Evolutionary conservation across 2,113 vertebrate species (phyloP), one percentile per base, ranked within the genome.

Genomic region (Serranochromis macrocephalus): DNA sequence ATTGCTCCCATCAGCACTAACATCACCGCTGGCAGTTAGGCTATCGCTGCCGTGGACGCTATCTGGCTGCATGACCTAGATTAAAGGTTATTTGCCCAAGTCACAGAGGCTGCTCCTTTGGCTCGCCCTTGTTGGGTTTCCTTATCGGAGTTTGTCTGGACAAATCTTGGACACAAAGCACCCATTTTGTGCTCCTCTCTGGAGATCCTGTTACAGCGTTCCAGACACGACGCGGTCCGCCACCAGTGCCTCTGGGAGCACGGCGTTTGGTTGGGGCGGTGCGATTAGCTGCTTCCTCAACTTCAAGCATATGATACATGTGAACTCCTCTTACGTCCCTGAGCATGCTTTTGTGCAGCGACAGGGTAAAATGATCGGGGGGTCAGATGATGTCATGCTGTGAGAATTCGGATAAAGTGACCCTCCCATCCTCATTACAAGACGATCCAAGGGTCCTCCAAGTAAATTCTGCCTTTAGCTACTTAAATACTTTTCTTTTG

Each of bases 171-270:
- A 94, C 91, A 96, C 95, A 96, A 95, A 93, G 93, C 92, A 26
- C 92, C 93, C 94, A 95, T 96, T 96, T 96, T 95, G 91, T 92
- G 92, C 92, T 95, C 93, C 92, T 95, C 94, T 94, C 91, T 91
- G 86, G 93, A 96, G 96, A 95, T 96, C 95, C 91, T 92, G 96
- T 96, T 96, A 95, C 95, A 94, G 86, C 51, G 87, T 90, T 87
- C 85, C 93, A 95, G 95, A 95, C 92, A 90, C 89, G 58, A 93
- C 93, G 94, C 85, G 84, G 83, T 91, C 92, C 88, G 58, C 91
- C 88, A 80, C 45, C 85, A 16, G 89, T 58, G 92, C 94, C 90
- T 89, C 87, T 93, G 93, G 91, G 95, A 91, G 91, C 54, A 12
- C 33, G 19, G 68, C 54, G 81, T 87, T 90, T 75, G 24, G 88